These are phyloP conservation scores for Chesias legatella DNA, from an alignment of 2,888 invertebrate species.

Conservation along the genomic window DNA sequence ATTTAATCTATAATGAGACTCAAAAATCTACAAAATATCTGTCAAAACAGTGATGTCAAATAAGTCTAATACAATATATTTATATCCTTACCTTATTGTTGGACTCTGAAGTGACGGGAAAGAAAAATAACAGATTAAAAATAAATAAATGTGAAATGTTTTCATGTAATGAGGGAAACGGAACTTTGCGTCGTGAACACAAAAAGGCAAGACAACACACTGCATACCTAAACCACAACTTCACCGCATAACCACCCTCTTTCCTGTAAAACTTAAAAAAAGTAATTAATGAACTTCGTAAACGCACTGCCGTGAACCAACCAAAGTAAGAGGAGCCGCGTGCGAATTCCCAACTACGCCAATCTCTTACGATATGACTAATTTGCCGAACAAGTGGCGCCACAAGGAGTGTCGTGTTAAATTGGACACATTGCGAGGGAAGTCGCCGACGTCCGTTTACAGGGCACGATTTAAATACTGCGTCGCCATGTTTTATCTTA, in stretches of 20 bases:
- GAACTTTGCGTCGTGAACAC: not conserved
- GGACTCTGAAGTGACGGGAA: too few relatives aligned
- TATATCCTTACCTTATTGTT: too few relatives aligned
- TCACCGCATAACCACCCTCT: conserved; percentile 17
- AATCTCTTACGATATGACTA: conserved; percentile 3
- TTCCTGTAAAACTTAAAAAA: conserved; percentile 24
- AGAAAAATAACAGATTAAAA: too few relatives aligned
- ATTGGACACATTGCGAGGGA: conserved; percentile 23
- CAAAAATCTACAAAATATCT: too few relatives aligned
- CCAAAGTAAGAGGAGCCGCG: conserved; percentile 42
- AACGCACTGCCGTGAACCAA: conserved; percentile 41
- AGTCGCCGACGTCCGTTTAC: conserved; percentile 32
- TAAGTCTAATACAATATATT: too few relatives aligned
- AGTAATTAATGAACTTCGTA: conserved; percentile 32
- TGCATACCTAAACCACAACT: conserved; percentile 13
- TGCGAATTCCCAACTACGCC: conserved; percentile 6
- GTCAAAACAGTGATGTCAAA: too few relatives aligned
- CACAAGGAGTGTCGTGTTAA: conserved; percentile 19
- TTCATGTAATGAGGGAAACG: too few relatives aligned
- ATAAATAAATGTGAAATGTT: too few relatives aligned
- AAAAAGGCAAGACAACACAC: conserved; percentile 8
- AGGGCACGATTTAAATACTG: conserved; percentile 66
- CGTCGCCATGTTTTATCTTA: conserved; percentile 64
- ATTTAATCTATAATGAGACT: too few relatives aligned
- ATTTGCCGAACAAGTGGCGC: conserved; percentile 15